Evolutionary conservation across 23 tunicate genomes (phyloP).

Genomic region (Clavelina lepadiformis): DNA sequence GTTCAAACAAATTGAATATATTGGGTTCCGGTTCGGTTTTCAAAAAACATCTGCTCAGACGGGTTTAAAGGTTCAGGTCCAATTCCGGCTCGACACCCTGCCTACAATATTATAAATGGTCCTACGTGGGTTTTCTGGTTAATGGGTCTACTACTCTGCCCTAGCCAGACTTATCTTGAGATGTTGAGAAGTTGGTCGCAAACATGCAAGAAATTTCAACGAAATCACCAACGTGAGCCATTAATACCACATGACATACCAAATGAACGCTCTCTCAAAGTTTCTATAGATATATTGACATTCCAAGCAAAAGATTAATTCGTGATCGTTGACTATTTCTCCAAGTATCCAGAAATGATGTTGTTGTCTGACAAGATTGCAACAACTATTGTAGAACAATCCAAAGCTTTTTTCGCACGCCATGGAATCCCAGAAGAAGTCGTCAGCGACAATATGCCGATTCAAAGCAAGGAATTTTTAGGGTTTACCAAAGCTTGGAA

Average conservation of each 20-base stretch:
- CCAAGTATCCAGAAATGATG: slow-evolving; percentile 41
- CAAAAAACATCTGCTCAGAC: too few relatives aligned
- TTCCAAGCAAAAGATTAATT: slow-evolving; percentile 28
- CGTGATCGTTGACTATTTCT: slow-evolving; percentile 30
- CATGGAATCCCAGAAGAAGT: slow-evolving; percentile 28
- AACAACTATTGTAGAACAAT: slow-evolving; percentile 5
- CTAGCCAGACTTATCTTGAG: too few relatives aligned
- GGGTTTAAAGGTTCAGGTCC: too few relatives aligned
- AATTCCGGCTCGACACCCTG: too few relatives aligned
- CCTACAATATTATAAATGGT: too few relatives aligned
- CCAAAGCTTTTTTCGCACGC: slow-evolving; percentile 25
- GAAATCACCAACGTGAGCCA: slow-evolving; percentile 21
- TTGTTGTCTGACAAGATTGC: slow-evolving; percentile 24
- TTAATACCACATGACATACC: slow-evolving; percentile 35
- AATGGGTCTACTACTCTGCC: too few relatives aligned
- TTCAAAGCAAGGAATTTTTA: slow-evolving; percentile 15
- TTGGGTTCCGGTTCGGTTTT: too few relatives aligned
- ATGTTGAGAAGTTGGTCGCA: too few relatives aligned
- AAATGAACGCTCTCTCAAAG: slow-evolving; percentile 12
- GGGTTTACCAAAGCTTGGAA: slow-evolving; percentile 11
- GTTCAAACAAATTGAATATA: too few relatives aligned
- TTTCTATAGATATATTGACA: slow-evolving; percentile 37
- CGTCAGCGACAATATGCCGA: slow-evolving; percentile 31
- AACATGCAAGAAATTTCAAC: too few relatives aligned
- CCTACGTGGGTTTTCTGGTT: too few relatives aligned